These are phyloP conservation scores for Phainopepla nitens DNA, from an alignment of 2,113 vertebrate genomes.

Conservation along the genomic window DNA sequence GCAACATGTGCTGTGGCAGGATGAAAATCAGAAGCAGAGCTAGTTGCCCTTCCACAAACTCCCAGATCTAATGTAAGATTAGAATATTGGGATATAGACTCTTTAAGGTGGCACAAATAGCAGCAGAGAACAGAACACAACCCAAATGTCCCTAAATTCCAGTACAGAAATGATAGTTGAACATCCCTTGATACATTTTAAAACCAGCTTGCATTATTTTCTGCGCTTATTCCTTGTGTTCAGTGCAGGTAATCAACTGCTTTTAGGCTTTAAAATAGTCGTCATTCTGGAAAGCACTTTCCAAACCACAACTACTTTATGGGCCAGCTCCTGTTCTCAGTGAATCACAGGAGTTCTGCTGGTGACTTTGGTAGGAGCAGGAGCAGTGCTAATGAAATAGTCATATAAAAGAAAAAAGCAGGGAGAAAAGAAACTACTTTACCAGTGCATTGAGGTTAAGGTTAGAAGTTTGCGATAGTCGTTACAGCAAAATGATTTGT, in stretches of 20 bases:
- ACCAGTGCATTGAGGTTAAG: background rate
- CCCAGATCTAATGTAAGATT: background rate
- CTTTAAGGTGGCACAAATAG: background rate
- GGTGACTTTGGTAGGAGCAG: background rate
- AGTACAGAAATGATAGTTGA: background rate
- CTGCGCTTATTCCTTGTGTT: background rate
- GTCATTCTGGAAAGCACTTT: background rate
- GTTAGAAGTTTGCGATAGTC: background rate
- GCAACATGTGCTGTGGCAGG: background rate
- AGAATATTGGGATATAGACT: background rate
- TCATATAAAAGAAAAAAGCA: background rate
- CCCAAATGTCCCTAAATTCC: background rate
- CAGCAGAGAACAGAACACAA: background rate
- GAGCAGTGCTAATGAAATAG: background rate
- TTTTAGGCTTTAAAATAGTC: constrained; percentile 17
- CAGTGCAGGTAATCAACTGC: background rate
- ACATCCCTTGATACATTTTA: background rate
- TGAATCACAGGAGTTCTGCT: background rate
- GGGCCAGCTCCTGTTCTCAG: background rate
- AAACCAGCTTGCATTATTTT: background rate
- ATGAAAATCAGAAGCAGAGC: constrained; percentile 30
- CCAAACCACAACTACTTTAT: background rate
- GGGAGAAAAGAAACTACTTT: background rate
- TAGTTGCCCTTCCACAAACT: background rate
- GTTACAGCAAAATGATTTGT: background rate